Percentiles rank a stretch among this genome's conserved stretches.
Conservation (phyloP, 2,113 vertebrate genomes). For the Oreochromis tanganicae region DNA sequence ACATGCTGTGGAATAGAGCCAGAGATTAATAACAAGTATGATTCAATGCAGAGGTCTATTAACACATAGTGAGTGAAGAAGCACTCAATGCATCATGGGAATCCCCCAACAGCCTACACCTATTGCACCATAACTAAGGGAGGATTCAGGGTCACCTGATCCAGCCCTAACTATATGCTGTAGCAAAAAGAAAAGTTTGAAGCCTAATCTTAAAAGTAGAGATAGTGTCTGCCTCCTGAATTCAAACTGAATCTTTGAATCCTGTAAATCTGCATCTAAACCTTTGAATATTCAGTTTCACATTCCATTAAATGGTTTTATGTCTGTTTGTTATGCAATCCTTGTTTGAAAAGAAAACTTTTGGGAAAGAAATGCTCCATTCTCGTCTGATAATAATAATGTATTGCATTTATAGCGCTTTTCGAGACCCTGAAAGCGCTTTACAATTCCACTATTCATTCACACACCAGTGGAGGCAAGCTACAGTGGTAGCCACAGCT, state of each 20-base stretch:
- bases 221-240: background rate
- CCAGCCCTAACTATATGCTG: background rate
- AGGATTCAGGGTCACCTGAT: background rate
- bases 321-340: background rate
- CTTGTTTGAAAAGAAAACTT: background rate
- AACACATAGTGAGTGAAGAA: fast-evolving
- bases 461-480: no score
- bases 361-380: background rate
- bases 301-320: background rate
- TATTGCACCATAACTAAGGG: background rate
- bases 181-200: background rate
- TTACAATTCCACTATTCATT: no score
- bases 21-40: background rate
- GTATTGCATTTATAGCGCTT: no score
- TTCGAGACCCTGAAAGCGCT: no score
- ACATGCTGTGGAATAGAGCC: background rate
- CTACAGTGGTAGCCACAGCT: no score
- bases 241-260: background rate
- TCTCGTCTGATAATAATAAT: background rate
- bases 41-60: background rate
- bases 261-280: background rate
- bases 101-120: background rate
- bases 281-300: background rate
- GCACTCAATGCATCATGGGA: background rate
- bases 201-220: background rate